A percentile compares a stretch with the other conserved stretches of the same genome.
Conservation (phyloP, 2,797 vertebrate species). For the Prunella strophiata region DNA sequence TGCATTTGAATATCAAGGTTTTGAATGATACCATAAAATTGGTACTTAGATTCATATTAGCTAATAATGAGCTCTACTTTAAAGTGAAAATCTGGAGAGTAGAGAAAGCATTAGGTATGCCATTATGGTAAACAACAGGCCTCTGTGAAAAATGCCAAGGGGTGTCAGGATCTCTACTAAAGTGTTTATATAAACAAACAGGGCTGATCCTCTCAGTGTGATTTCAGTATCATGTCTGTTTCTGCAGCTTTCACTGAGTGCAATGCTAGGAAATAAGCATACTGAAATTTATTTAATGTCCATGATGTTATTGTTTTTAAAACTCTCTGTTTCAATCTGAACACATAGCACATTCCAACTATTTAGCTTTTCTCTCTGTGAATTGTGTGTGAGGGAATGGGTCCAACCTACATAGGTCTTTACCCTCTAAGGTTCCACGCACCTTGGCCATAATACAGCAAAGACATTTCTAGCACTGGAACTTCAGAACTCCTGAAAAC, state of each 20-base stretch:
- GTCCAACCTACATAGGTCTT: background rate
- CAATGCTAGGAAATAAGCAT: background rate
- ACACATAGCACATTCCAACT: background rate
- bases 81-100: background rate
- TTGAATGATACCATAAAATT: background rate
- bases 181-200: background rate
- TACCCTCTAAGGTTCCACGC: background rate
- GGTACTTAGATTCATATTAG: background rate
- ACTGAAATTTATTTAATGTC: background rate
- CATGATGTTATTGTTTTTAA: background rate
- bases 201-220: background rate
- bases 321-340: background rate
- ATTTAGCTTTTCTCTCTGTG: background rate
- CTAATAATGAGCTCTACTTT: background rate
- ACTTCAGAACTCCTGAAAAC: background rate
- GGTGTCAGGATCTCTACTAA: background rate
- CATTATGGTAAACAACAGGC: background rate
- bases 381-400: background rate
- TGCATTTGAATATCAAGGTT: background rate
- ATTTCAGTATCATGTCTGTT: background rate
- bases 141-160: background rate
- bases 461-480: background rate
- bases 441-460: background rate
- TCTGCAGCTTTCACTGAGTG: background rate
- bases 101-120: background rate